Evolutionary conservation across 2,888 invertebrate genomes (phyloP), one percentile per base, ranked within the genome.

Genomic region (Napeogenes inachia): DNA sequence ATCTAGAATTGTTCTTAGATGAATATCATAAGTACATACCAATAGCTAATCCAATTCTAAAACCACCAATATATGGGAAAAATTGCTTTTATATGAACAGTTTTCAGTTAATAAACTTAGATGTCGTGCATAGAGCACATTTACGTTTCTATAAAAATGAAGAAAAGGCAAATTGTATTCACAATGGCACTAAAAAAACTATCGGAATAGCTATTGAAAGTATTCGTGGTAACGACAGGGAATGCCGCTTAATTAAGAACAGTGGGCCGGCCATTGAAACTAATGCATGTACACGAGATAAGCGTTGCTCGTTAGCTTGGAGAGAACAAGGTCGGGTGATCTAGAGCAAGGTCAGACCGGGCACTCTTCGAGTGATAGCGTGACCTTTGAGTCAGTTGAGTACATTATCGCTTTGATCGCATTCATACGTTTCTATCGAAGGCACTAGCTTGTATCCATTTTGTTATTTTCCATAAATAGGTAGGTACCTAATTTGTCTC

Each of bases 301-400:
- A 78, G 77, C 77, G 76, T 74, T 66, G 70, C 75, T 82, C 75
- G 78, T 80, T 82, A 78, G 78, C 78, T 78, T 71, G 76, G 78
- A 78, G 80, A 80, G 80, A 82, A 80, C 88, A 87, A 89, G 89
- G 88, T 81, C 81, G 77, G 67, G 69, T 72, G 75, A 89, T 81
- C 74, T 88, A 68, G 89, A 82, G 86, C 88, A 89, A 89, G 89
- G 89, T 87, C 86, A 85, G 70, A 73, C 67, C 76, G 75, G 78
- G 75, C 79, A 84, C 80, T 81, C 82, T 82, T 81, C 73, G 76
- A 84, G 87, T 82, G 89, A 89, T 88, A 88, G 87, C 84, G 79
- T 76, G 87, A 85, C 89, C 88, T 89, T 76, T 83, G 78, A 76
- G 74, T 78, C 75, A 76, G 81, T 76, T 83, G 77, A 75, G 75